Conservation (phyloP, 2,113 vertebrate species). For the Plotosus lineatus region DNA sequence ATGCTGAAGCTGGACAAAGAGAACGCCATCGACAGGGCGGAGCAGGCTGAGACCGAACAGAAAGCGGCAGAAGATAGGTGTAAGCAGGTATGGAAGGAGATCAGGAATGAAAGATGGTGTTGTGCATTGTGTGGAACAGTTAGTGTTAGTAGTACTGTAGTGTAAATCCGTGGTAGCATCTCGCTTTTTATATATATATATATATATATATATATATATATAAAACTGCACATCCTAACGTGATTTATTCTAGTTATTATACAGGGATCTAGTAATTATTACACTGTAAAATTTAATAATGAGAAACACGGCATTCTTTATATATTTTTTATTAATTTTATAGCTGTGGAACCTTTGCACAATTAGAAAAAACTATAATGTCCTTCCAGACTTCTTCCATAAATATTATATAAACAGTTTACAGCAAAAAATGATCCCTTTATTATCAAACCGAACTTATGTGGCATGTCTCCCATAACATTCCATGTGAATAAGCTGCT, state of each 20-base stretch:
- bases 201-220: too few species aligned
- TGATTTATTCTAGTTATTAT: neutral
- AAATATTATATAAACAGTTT: neutral
- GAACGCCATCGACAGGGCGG: slow-evolving; percentile 92
- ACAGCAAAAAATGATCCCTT: neutral
- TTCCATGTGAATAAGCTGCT: neutral
- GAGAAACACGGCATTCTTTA: neutral
- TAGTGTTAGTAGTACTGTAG: neutral
- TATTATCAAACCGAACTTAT: neutral
- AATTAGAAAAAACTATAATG: neutral
- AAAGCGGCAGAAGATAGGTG: slow-evolving; percentile 93
- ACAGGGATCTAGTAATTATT: neutral
- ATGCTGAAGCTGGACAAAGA: slow-evolving; percentile 97
- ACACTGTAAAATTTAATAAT: neutral
- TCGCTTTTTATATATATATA: too few species aligned
- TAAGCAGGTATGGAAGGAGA: slow-evolving; percentile 79
- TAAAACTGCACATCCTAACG: neutral
- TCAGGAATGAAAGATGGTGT: neutral
- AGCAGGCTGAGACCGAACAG: slow-evolving; percentile 93
- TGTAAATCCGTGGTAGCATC: neutral
- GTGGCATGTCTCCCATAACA: neutral
- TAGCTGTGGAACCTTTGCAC: neutral
- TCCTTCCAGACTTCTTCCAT: too few species aligned
- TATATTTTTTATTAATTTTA: neutral
- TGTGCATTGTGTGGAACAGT: neutral